Evolutionary conservation across 2,888 invertebrate species (phyloP).

Genomic region (Augochlorella aurata): DNA sequence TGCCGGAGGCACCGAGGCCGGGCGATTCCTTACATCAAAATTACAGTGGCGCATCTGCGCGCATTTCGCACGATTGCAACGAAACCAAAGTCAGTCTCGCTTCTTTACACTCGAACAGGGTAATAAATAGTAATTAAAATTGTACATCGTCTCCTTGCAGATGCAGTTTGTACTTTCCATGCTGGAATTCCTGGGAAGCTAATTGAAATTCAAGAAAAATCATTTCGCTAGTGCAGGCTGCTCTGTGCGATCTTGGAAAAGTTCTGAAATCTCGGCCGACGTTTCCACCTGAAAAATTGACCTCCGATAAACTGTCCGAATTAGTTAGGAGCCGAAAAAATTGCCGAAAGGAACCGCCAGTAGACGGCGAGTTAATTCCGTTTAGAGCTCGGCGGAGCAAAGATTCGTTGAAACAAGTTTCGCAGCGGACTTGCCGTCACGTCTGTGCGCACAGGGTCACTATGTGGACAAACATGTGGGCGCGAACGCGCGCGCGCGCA

Average conservation of each 20-base stretch:
- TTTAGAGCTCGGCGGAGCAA: neutral
- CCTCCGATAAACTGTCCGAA: neutral
- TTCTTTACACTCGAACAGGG: no score
- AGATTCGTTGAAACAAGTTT: constrained; percentile 43
- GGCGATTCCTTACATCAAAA: neutral
- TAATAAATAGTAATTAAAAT: no score
- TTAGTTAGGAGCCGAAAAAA: neutral
- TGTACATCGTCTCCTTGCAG: no score
- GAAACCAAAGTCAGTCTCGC: no score
- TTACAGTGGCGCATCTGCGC: neutral
- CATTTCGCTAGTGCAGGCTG: no score
- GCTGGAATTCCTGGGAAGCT: no score
- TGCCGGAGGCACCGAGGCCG: no score
- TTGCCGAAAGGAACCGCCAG: neutral
- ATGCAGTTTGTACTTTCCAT: no score
- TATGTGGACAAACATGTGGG: constrained; percentile 52
- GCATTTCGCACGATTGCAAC: no score
- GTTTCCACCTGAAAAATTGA: neutral
- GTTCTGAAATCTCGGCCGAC: neutral
- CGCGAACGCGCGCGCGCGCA: neutral
- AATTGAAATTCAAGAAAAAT: no score
- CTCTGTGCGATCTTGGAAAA: no score
- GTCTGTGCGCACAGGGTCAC: constrained; percentile 42
- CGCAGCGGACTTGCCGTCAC: constrained; percentile 52
- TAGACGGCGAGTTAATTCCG: neutral